Conservation (phyloP, 2,888 invertebrate species). For the Oligia latruncula region DNA sequence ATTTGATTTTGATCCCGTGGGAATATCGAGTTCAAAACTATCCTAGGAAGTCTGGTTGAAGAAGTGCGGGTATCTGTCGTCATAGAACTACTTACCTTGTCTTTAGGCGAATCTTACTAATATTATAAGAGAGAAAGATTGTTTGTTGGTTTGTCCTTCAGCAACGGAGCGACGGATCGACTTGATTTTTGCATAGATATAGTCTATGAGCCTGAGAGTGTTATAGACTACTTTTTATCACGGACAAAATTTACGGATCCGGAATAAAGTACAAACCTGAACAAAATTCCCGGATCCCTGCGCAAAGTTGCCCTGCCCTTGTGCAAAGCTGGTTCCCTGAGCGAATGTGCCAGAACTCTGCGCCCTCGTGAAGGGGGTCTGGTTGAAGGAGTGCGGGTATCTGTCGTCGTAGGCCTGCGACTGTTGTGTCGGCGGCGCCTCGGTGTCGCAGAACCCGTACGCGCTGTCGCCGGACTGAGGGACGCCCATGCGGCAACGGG, state of each 20-base stretch:
- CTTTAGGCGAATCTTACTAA: background rate
- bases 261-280: conserved; percentile 34
- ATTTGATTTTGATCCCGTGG: too few species aligned
- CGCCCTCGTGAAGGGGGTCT: conserved; percentile 47
- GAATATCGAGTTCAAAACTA: too few species aligned
- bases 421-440: conserved; percentile 70
- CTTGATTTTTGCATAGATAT: background rate
- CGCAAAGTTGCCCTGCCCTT: conserved; percentile 49
- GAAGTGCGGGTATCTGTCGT: too few species aligned
- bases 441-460: conserved; percentile 93
- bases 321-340: conserved; percentile 52
- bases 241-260: background rate
- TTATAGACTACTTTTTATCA: background rate
- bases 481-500: conserved; percentile 91
- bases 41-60: too few species aligned
- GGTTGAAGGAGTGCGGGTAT: conserved; percentile 63
- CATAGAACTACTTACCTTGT: too few species aligned
- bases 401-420: conserved; percentile 71
- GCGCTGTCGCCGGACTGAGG: conserved; percentile 94
- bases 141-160: background rate
- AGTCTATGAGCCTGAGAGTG: background rate
- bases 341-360: conserved; percentile 65
- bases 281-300: conserved; percentile 59
- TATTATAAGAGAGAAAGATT: background rate
- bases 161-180: background rate